Base-by-base conservation (phyloP, 2,113 vertebrate genomes). In the Equus przewalskii region DNA sequence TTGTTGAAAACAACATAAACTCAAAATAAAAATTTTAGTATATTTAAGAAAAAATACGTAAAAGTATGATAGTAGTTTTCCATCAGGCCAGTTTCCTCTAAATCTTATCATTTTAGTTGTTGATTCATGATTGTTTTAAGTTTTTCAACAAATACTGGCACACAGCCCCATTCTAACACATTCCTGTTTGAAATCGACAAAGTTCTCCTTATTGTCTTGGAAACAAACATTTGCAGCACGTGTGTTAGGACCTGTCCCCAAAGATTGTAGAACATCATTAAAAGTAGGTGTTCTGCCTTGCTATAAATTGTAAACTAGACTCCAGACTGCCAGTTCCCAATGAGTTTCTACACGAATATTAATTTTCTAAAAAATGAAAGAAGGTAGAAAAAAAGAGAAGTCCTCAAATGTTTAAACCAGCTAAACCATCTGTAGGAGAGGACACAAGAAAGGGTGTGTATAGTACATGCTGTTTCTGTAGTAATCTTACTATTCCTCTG, bases 271-370 rank as follows among this genome's bases (percentile, higher is more conserved):
- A 81, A 72, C 36, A 96, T 87, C 87, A 94, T 93, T 81, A 89
- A 46, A 94, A 86, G 87, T 62, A 96, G 65, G 4, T 69, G 41
- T 92, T 97, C 69, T 97, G 54, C 54, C 87, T 96, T 96, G 65
- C 92, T 97, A n/a, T 94, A 96, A 98, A 98, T 95, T 86, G 21
- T 85, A 82, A 97, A 76, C 73, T 92, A 58, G 18, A 73, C 97
- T 96, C 95, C 75, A 91, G 13, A 72, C 91, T 98, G 96, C 96
- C 94, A 97, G 19, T 51, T 51, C 46, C 28, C 87, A 16, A 92
- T 96, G 18, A 60, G 81, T 98, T 98, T 98, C 87, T 98, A 97
- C 93, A 95, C 73, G 94, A 97, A 95, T 87, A 67, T 93, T 97
- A 97, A 88, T 89, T 86, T 95, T 82, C 12, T 0, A 18, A 90